Percentiles rank a stretch among this genome's conserved stretches.
Evolutionary conservation across 2,888 invertebrate genomes (phyloP).

Genomic region (Drosophila siamana): DNA sequence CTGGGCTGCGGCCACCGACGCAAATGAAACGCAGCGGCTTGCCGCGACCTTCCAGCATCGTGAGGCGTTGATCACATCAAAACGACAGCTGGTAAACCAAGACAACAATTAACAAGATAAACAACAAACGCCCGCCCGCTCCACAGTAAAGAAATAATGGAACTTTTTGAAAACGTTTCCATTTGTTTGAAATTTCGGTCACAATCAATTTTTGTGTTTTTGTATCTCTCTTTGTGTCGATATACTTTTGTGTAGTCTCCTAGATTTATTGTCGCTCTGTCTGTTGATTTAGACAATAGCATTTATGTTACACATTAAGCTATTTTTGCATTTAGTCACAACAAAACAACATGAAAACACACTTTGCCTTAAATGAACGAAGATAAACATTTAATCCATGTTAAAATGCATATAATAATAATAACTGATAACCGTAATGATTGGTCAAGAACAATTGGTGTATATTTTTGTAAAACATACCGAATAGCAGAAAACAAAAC

Average conservation of each 20-base stretch:
- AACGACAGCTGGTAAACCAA: slow-evolving; percentile 9
- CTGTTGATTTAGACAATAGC: slow-evolving; percentile 23
- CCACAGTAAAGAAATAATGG: slow-evolving; percentile 3
- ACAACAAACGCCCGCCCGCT: slow-evolving; percentile 2
- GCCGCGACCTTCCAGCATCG: slow-evolving; percentile 82
- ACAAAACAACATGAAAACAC: slow-evolving; percentile 31
- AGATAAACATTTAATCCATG: slow-evolving; percentile 24
- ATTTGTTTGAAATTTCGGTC: not conserved
- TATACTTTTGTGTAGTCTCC: slow-evolving; percentile 7
- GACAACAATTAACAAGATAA: not conserved
- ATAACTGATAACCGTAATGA: slow-evolving; percentile 2
- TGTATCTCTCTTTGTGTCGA: slow-evolving; percentile 12
- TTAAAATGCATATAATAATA: slow-evolving; percentile 20
- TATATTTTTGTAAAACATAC: slow-evolving; percentile 68
- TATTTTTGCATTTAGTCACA: slow-evolving; percentile 38
- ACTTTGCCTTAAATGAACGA: slow-evolving; percentile 49
- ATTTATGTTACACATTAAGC: slow-evolving; percentile 21
- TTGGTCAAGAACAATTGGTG: slow-evolving; percentile 28
- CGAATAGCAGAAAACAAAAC: slow-evolving; percentile 11
- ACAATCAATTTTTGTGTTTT: slow-evolving; percentile 11
- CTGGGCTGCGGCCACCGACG: slow-evolving; percentile 83
- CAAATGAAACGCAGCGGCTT: slow-evolving; percentile 84
- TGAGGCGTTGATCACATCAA: slow-evolving; percentile 75
- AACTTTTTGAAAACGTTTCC: slow-evolving; percentile 1
- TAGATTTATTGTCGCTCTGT: slow-evolving; percentile 21